Evolutionary conservation across 2,888 invertebrate genomes (phyloP), one percentile per base, ranked within the genome.

Genomic region (Nemoura dubitans): DNA sequence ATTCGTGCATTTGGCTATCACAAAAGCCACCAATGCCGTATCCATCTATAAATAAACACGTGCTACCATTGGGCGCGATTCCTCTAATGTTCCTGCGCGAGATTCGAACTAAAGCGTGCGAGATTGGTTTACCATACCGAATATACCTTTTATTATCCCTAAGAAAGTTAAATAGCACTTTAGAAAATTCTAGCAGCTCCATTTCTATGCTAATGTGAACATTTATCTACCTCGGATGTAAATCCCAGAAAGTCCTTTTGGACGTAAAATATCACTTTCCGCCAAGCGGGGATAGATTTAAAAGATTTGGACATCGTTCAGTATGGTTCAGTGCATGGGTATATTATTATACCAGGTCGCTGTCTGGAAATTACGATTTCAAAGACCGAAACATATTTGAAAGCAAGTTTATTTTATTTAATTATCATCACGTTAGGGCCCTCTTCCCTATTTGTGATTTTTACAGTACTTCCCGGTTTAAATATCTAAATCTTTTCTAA

Each of bases 171-270:
- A 84, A 84, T 84, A 84, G 76, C 76, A 76, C 84, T 84, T 84
- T 84, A 84, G 84, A 76, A 84, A 84, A 84, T 84, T 84, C 84
- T 59, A 84, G 59, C 77, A 80, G 30, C 80, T 86, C 87, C 87
- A 87, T 87, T 87, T 87, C 87, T 87, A 87, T 87, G 87, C 86
- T 87, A 87, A 87, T 87, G 83, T 26, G 29, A 81, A 86, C 76
- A 87, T 87, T 87, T 87, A 84, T 84, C 84, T 84, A 29, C 84
- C 59, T 59, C 59, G 26, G 76, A 76, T 28, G 76, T 28, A 84
- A 84, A 84, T 76, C 84, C 84, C 27, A 21, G 28, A 21, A 84
- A 84, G 59, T 84, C 84, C 29, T 81, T 59, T 81, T 30, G 29
- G 26, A 84, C 84, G 59, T 84, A 76, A 84, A 84, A 84, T 84